A percentile compares a stretch with the other conserved stretches of the same genome.
Evolutionary conservation across 2,797 vertebrate species (phyloP).

Genomic region (Sebastes hopkinsi): DNA sequence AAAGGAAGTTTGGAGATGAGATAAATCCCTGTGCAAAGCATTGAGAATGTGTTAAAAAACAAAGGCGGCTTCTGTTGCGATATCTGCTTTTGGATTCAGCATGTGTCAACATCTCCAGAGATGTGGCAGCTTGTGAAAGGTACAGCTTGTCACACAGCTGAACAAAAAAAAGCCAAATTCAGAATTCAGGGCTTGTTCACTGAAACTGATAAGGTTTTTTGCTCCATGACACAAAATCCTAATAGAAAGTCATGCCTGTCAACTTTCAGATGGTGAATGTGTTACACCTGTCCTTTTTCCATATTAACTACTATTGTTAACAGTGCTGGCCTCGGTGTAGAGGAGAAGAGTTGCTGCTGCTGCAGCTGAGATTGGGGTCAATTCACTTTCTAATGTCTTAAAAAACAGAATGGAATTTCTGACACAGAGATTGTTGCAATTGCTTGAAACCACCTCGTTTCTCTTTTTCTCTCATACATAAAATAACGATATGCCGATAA

Average conservation of each 20-base stretch:
- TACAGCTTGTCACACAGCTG: conserved; percentile 46
- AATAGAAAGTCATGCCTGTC: conserved; percentile 64
- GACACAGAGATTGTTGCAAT: not conserved
- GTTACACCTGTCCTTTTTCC: conserved; percentile 52
- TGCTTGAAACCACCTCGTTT: not conserved
- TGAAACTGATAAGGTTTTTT: conserved; percentile 62
- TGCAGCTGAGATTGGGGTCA: not conserved
- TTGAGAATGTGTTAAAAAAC: not conserved
- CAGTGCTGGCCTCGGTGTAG: not conserved
- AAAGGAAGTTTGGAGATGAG: not conserved
- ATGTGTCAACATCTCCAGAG: conserved; percentile 43
- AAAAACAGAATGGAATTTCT: not conserved
- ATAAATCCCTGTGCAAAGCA: not conserved
- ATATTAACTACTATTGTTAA: conserved; percentile 48
- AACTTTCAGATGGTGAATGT: conserved; percentile 52
- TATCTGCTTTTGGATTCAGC: conserved; percentile 36
- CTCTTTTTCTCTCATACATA: not conserved
- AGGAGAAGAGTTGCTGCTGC: not conserved
- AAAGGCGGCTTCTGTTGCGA: not conserved
- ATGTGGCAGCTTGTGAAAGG: conserved; percentile 53
- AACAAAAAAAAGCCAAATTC: conserved; percentile 52
- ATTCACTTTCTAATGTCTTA: conserved; percentile 6
- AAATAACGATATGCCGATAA: not conserved
- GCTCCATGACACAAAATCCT: conserved; percentile 58
- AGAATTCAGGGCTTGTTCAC: conserved; percentile 54